phyloP scores from a whole-genome alignment of 2,113 vertebrate species.

The Carassius gibelio region DNA sequence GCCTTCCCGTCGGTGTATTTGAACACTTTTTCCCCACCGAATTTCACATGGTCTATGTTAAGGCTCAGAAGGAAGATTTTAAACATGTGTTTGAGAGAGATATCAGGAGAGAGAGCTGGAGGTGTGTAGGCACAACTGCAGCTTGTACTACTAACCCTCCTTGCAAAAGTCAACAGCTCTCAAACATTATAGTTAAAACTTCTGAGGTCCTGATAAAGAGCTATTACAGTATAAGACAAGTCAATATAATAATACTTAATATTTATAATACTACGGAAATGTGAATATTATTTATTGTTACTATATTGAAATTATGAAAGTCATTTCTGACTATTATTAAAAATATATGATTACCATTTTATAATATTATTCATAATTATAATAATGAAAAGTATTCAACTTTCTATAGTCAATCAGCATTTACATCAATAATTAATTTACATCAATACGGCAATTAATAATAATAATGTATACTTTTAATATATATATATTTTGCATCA shows the following conservation, averaged over 20 bases:
- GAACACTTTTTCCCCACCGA: neutral
- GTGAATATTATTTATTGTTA: too few species aligned
- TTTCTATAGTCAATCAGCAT: too few species aligned
- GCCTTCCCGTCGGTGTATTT: neutral
- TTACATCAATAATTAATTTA: neutral
- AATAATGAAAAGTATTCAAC: neutral
- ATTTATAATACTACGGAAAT: too few species aligned
- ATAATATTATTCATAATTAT: neutral
- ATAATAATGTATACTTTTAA: too few species aligned
- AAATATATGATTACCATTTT: neutral
- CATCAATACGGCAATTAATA: too few species aligned
- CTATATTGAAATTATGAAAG: too few species aligned
- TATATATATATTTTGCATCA: too few species aligned
- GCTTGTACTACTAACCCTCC: slow-evolving; percentile 9
- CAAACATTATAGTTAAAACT: slow-evolving; percentile 59
- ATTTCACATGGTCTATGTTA: neutral
- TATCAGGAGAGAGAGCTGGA: slow-evolving; percentile 1
- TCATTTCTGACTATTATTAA: too few species aligned
- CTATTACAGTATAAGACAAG: slow-evolving; percentile 54
- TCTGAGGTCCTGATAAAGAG: slow-evolving; percentile 56
- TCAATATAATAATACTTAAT: neutral
- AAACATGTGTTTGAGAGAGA: slow-evolving; percentile 15
- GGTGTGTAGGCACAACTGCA: slow-evolving; percentile 30
- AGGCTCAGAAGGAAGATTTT: slow-evolving; percentile 14
- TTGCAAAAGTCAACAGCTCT: slow-evolving; percentile 31